Conservation (phyloP, 2,888 invertebrate genomes). For the Cecidostiba fungosa region DNA sequence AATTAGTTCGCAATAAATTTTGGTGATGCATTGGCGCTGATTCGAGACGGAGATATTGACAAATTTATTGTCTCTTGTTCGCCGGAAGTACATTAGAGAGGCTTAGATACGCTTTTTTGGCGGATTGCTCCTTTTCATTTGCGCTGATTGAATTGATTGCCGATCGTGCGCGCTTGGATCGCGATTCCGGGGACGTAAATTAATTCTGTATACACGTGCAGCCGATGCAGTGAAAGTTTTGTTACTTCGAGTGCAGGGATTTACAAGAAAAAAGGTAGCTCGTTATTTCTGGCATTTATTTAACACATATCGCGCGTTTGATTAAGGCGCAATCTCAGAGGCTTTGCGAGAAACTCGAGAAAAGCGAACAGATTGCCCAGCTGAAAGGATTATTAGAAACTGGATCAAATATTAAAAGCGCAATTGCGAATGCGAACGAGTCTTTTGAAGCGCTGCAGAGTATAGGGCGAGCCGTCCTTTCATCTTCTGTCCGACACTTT, state of each 20-base stretch:
- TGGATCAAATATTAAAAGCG: slow-evolving; percentile 55
- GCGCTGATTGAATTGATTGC: background rate
- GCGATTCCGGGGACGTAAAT: background rate
- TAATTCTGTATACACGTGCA: background rate
- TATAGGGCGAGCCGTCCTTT: slow-evolving; percentile 22
- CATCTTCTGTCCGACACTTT: slow-evolving; percentile 38
- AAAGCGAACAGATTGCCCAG: slow-evolving; percentile 51
- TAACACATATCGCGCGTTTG: background rate
- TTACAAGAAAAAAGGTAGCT: background rate
- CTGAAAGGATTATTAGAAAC: slow-evolving; percentile 57
- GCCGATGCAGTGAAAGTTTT: background rate
- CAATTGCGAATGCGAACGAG: slow-evolving; percentile 58
- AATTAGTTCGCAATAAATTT: slow-evolving; percentile 58
- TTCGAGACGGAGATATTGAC: slow-evolving; percentile 26
- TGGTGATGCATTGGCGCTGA: slow-evolving; percentile 46
- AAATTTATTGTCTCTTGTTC: slow-evolving; percentile 18
- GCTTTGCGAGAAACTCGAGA: background rate
- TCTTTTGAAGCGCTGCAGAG: slow-evolving; percentile 43
- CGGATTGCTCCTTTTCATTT: slow-evolving; percentile 24
- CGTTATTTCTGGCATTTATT: background rate
- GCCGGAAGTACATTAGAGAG: slow-evolving; percentile 23
- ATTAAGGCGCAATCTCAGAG: background rate
- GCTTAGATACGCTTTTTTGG: slow-evolving; percentile 18
- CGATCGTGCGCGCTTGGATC: no score
- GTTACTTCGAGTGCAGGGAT: background rate